A percentile compares a stretch with the other conserved stretches of the same genome.
Conservation (phyloP, 2,113 vertebrate species). For the Clarias batrachus region DNA sequence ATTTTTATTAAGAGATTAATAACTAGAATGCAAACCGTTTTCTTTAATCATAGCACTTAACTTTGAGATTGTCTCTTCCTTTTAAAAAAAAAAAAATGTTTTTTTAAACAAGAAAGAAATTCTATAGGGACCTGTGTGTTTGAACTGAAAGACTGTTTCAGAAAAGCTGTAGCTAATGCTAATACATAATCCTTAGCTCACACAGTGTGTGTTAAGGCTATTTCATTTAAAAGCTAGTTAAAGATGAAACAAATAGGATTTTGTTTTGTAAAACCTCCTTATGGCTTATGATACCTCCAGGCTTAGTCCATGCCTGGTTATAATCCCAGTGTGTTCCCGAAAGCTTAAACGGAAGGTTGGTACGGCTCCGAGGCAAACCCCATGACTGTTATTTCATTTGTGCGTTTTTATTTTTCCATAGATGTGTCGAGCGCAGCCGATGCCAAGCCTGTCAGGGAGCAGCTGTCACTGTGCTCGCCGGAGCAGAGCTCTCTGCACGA, state of each 20-base stretch:
- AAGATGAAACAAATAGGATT: constrained; percentile 9
- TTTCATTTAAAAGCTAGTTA: not conserved
- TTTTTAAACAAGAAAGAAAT: not conserved
- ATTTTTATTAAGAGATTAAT: not conserved
- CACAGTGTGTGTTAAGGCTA: not conserved
- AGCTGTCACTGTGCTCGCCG: constrained; percentile 85
- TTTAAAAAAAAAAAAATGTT: not conserved
- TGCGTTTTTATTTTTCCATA: constrained; percentile 63
- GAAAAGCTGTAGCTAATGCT: not conserved
- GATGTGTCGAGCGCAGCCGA: constrained; percentile 79
- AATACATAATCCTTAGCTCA: constrained; percentile 2
- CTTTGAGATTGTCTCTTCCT: not conserved
- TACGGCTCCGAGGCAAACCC: not conserved
- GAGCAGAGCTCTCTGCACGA: constrained; percentile 93
- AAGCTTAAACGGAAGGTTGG: not conserved
- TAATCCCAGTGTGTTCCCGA: not conserved
- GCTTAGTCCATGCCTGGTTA: not conserved
- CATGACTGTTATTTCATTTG: not conserved
- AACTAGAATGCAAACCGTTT: not conserved
- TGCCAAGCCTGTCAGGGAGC: constrained; percentile 78
- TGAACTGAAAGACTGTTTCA: not conserved
- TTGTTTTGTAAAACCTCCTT: not conserved
- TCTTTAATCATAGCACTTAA: not conserved
- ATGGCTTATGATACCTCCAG: not conserved
- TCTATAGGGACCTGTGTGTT: not conserved